Conservation (phyloP, 2,113 vertebrate genomes). For the Morone chrysops region DNA sequence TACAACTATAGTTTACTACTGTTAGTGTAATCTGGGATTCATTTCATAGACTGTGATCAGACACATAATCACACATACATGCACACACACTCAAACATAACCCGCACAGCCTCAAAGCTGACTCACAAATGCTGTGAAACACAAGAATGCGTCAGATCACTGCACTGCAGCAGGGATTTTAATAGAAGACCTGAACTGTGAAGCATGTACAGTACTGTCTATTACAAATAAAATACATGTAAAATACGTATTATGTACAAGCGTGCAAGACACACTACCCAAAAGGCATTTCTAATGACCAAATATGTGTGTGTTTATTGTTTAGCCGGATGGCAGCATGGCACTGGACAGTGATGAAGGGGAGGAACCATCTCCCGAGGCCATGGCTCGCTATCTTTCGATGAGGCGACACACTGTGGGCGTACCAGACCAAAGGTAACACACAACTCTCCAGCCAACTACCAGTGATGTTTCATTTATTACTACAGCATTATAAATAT, state of each 20-base stretch:
- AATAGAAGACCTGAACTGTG: constrained; percentile 24
- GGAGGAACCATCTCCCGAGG: constrained; percentile 96
- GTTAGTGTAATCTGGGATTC: neutral
- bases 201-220: neutral
- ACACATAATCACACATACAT: constrained; percentile 13
- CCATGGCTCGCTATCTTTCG: constrained; percentile 96
- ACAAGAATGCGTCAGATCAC: constrained; percentile 49
- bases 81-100: constrained; percentile 31
- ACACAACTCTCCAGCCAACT: neutral
- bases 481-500: neutral
- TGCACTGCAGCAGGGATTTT: constrained; percentile 56
- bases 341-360: constrained; percentile 97
- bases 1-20: constrained; percentile 14
- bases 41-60: constrained; percentile 1
- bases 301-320: constrained; percentile 19
- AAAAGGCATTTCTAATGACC: neutral
- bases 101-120: constrained; percentile 40
- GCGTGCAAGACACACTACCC: neutral
- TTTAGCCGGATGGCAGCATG: constrained; percentile 93
- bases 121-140: constrained; percentile 53
- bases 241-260: neutral
- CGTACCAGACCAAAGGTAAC: constrained; percentile 94
- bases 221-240: neutral
- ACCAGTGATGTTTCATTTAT: neutral
- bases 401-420: constrained; percentile 99